phyloP scores from a whole-genome alignment of 2,113 vertebrate genomes.

The Albula goreensis region DNA sequence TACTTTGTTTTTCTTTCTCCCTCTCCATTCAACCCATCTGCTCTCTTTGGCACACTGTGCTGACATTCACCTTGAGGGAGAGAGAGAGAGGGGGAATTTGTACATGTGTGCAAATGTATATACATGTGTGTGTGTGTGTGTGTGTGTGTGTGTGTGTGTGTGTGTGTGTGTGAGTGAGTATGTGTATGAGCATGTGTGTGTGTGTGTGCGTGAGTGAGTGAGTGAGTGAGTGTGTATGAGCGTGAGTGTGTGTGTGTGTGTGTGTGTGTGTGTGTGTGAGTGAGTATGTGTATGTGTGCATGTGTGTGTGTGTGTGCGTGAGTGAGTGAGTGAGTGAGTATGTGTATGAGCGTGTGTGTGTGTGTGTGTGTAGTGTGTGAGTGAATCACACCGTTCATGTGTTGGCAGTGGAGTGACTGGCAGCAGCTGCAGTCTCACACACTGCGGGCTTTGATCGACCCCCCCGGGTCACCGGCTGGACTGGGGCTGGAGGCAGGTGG shows the following conservation, averaged over 20 bases:
- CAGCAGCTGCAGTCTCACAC: too few species aligned
- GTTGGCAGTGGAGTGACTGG: too few species aligned
- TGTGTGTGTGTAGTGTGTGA: background rate
- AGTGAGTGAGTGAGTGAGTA: background rate
- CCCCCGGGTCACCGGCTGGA: too few species aligned
- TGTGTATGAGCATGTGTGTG: too few species aligned
- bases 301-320: too few species aligned
- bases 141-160: too few species aligned
- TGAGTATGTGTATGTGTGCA: too few species aligned
- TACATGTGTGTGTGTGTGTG: background rate
- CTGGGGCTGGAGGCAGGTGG: too few species aligned
- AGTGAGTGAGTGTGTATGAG: background rate
- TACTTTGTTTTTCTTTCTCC: constrained; percentile 35
- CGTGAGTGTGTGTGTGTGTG: background rate
- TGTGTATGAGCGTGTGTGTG: constrained; percentile 21
- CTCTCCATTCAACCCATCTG: constrained; percentile 75
- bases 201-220: too few species aligned
- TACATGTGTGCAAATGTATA: constrained; percentile 5
- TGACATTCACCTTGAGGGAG: constrained; percentile 59
- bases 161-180: too few species aligned
- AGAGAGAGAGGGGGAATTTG: constrained; percentile 33
- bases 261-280: background rate
- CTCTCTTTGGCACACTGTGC: constrained; percentile 73
- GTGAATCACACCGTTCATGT: too few species aligned
- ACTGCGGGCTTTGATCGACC: too few species aligned